phyloP scores from a whole-genome alignment of 35 echinoderm and acorn worm species.

The Apostichopus californicus region DNA sequence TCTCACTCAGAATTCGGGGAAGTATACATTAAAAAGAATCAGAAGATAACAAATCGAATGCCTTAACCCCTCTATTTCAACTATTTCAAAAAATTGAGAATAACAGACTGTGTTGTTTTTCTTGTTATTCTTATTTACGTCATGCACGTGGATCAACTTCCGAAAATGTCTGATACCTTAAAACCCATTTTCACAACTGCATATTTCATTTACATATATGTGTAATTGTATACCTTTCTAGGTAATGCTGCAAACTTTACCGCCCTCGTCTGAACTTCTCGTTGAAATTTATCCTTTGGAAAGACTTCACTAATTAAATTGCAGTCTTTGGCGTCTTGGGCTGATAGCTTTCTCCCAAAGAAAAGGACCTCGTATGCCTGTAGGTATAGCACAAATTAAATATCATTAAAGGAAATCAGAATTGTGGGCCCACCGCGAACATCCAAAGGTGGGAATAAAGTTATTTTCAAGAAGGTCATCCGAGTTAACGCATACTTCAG shows the following conservation, averaged over 20 bases:
- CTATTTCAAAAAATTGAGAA: background rate
- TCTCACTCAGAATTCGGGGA: too few relatives aligned
- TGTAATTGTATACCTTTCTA: background rate
- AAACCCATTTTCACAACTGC: background rate
- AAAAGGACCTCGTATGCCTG: slow-evolving; percentile 27
- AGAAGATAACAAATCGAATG: too few relatives aligned
- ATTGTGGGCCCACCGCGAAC: background rate
- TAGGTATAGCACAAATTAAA: background rate
- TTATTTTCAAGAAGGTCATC: too few relatives aligned
- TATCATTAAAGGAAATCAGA: background rate
- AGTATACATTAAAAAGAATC: too few relatives aligned
- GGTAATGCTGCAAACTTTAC: slow-evolving; percentile 14
- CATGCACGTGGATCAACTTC: too few relatives aligned
- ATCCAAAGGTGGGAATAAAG: background rate
- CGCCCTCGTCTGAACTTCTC: slow-evolving; percentile 12
- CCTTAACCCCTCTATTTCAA: too few relatives aligned
- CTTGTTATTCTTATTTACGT: background rate
- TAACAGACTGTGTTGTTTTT: background rate
- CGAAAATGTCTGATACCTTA: too few relatives aligned
- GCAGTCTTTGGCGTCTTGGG: slow-evolving; percentile 15
- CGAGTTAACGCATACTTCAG: background rate
- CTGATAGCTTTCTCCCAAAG: slow-evolving; percentile 30
- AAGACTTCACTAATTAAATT: slow-evolving; percentile 29
- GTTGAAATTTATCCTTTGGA: slow-evolving; percentile 6
- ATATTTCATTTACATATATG: background rate